These are phyloP conservation scores for Willowsia nigromaculata DNA, from an alignment of 2,888 invertebrate species.

Conservation along the genomic window DNA sequence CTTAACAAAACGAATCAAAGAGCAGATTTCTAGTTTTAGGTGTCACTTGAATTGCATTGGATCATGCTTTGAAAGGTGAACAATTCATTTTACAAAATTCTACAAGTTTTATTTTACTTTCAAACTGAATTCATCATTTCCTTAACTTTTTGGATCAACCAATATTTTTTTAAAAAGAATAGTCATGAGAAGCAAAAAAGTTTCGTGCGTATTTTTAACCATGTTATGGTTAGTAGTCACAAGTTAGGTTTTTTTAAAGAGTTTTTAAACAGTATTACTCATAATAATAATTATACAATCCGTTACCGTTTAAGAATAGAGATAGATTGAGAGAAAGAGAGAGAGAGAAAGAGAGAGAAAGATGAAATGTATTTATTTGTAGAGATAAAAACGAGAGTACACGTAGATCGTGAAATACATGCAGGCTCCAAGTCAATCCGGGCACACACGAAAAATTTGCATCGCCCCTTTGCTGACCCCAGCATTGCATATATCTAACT, in stretches of 20 bases:
- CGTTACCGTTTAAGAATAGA: background rate
- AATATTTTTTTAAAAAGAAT: no score
- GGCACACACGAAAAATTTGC: slow-evolving; percentile 44
- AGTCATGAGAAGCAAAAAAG: background rate
- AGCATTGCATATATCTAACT: slow-evolving; percentile 72
- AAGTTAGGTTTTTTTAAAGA: background rate
- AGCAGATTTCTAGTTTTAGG: no score
- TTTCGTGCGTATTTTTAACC: background rate
- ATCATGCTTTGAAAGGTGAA: no score
- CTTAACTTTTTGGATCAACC: no score
- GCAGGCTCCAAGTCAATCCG: slow-evolving; percentile 72
- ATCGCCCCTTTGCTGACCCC: slow-evolving; percentile 67
- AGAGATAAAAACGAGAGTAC: slow-evolving; percentile 32
- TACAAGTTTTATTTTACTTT: no score
- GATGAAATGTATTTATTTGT: slow-evolving; percentile 18
- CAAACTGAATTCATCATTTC: no score
- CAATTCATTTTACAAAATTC: no score
- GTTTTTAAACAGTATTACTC: background rate
- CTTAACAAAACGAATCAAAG: background rate
- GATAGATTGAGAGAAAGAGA: background rate
- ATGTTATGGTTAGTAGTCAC: background rate
- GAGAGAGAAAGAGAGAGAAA: slow-evolving; percentile 23
- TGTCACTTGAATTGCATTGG: background rate
- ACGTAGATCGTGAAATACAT: slow-evolving; percentile 62
- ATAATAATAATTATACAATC: background rate